phyloP scores from a whole-genome alignment of 2,888 invertebrate species.

The Agriopis marginaria region DNA sequence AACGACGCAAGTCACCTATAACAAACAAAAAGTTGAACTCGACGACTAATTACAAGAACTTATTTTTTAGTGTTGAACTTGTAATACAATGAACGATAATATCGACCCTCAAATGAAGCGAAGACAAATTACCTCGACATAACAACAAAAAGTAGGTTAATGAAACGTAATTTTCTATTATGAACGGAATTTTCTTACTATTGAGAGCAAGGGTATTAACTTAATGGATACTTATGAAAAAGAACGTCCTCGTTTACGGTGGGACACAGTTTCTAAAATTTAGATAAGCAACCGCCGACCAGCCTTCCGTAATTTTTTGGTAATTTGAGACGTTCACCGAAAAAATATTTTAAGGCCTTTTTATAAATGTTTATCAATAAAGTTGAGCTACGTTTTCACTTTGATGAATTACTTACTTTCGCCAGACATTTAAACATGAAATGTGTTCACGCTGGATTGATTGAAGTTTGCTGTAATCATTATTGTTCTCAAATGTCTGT shows the following conservation, averaged over 20 bases:
- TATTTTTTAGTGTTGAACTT: not conserved
- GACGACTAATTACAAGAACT: not conserved
- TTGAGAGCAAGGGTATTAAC: constrained; percentile 36
- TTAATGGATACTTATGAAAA: constrained; percentile 33
- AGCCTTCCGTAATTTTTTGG: constrained; percentile 3
- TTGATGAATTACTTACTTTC: no score
- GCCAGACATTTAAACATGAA: no score
- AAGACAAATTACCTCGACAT: constrained; percentile 28
- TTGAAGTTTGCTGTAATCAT: no score
- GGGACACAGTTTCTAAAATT: constrained; percentile 12
- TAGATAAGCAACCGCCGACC: not conserved
- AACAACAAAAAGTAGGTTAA: constrained; percentile 37
- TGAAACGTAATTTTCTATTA: constrained; percentile 39
- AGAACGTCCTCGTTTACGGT: constrained; percentile 15
- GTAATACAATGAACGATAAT: not conserved
- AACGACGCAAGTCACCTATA: not conserved
- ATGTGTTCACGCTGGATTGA: no score
- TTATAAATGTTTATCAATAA: no score
- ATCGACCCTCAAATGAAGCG: constrained; percentile 19
- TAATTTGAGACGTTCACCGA: constrained; percentile 5
- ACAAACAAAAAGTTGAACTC: constrained; percentile 4
- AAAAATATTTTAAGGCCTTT: not conserved
- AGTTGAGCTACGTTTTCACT: no score
- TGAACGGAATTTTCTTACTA: constrained; percentile 37
- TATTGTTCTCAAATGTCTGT: no score